A percentile compares a stretch with the other conserved stretches of the same genome.
These are phyloP conservation scores for Malacoraja senta DNA, from an alignment of 2,797 vertebrate species.

Conservation along the genomic window DNA sequence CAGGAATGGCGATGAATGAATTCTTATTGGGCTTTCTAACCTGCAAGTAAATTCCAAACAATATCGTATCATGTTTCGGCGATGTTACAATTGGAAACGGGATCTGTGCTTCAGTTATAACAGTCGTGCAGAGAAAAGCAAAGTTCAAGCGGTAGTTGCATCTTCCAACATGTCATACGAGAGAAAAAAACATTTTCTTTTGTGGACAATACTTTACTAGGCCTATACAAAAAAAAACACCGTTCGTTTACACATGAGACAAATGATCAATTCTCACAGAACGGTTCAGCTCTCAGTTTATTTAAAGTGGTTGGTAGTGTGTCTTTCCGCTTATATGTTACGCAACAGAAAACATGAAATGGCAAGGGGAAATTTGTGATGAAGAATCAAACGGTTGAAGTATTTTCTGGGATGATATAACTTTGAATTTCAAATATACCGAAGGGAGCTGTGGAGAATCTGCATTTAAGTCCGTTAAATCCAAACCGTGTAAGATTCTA, in stretches of 20 bases:
- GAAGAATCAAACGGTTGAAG: not conserved
- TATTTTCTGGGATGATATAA: not conserved
- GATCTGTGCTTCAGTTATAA: not conserved
- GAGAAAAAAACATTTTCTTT: not conserved
- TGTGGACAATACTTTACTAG: not conserved
- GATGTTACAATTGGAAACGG: not conserved
- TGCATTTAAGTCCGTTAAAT: not conserved
- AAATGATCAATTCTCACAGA: too few species aligned
- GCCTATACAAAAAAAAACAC: too few species aligned
- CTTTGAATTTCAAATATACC: slow-evolving; percentile 2
- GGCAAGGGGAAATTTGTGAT: not conserved
- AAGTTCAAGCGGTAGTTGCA: not conserved
- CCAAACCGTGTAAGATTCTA: not conserved
- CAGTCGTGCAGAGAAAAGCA: not conserved
- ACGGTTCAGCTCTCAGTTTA: too few species aligned
- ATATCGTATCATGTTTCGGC: not conserved
- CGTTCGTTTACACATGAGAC: too few species aligned
- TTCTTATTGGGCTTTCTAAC: not conserved
- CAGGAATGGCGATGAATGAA: not conserved
- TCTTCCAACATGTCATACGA: not conserved
- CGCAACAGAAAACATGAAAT: not conserved
- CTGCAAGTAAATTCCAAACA: not conserved
- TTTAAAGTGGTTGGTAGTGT: not conserved
- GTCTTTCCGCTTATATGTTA: not conserved
- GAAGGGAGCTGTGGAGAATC: not conserved